These are phyloP conservation scores for Columba livia DNA, from an alignment of 2,113 vertebrate genomes.

Conservation along the genomic window DNA sequence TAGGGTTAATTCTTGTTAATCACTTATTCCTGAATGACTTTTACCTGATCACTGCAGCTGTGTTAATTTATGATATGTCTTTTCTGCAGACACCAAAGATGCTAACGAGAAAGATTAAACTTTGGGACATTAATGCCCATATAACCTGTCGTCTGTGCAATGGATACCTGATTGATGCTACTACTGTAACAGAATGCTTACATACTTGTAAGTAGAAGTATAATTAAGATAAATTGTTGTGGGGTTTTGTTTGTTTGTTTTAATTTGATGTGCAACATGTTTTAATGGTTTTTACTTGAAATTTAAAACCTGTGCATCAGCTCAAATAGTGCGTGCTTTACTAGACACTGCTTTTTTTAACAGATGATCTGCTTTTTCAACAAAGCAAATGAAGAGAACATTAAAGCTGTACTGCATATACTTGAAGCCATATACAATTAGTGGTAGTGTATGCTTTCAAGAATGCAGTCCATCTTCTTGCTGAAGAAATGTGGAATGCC, in stretches of 20 bases:
- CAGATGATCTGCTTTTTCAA: neutral
- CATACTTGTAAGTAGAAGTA: conserved; percentile 90
- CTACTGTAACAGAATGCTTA: conserved; percentile 98
- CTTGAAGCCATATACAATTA: neutral
- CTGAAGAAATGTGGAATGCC: neutral
- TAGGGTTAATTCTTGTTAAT: neutral
- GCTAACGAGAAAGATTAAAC: conserved; percentile 98
- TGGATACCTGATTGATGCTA: conserved; percentile 98
- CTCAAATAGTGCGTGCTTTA: neutral
- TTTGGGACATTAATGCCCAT: conserved; percentile 99
- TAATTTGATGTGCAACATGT: neutral
- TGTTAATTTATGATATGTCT: neutral
- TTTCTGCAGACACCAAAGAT: conserved; percentile 93
- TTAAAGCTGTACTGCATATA: neutral
- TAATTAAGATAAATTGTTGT: neutral
- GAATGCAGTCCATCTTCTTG: neutral
- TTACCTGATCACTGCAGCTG: neutral
- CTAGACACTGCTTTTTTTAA: neutral
- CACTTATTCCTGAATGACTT: neutral
- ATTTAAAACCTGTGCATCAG: neutral
- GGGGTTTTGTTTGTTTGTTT: neutral
- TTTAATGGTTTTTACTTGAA: neutral
- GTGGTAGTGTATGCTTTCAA: neutral
- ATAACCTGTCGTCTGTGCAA: conserved; percentile 98
- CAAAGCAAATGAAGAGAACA: neutral